Evolutionary conservation across 2,797 vertebrate species (phyloP), one percentile per base, ranked within the genome.

Genomic region (Scomberomorus guttatus): DNA sequence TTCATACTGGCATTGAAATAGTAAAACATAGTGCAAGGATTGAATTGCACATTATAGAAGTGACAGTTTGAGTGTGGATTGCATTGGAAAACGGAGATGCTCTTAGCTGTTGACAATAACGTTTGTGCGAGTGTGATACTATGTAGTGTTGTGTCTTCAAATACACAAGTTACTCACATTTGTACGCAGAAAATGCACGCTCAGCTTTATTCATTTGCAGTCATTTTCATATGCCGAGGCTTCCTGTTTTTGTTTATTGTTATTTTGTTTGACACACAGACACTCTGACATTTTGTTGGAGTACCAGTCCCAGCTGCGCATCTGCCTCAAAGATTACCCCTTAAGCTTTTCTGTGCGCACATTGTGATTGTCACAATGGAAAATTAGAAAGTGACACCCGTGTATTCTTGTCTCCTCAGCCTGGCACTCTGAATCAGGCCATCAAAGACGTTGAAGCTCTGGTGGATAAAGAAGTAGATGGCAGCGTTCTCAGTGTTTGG

Each of bases 351-450:
- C 64, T 73, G 55, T 89, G 77, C 59, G 46, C 79, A 68, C 32
- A 72, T 75, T 84, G 61, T 77, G 79, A 74, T 69, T 89, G 87
- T 89, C 81, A 83, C 79, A 79, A 64, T 83, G 75, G 62, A 74
- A 87, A 88, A 73, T 83, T 84, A 87, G 54, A 90, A 75, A 72
- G 75, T 90, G 34, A 93, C 85, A 82, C 71, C 32, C 10, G 11
- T 80, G 63, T n/a, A 2, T 59, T 77, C 85, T 32, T 85, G 70
- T 84, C 67, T 85, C 76, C 81, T 79, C 84, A 97, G 95, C 95
- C 95, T 39, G 95, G 95, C 74, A 93, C 91, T 37, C 94, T 98
- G 91, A 93, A 96, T 74, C 96, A 96, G 77, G 95, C 94, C 24
- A n/a, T 95, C 60, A 94, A 96, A 80, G 95, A 98, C 52, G 22